Conservation (phyloP, 2,888 invertebrate genomes). For the Heliconius erato region DNA sequence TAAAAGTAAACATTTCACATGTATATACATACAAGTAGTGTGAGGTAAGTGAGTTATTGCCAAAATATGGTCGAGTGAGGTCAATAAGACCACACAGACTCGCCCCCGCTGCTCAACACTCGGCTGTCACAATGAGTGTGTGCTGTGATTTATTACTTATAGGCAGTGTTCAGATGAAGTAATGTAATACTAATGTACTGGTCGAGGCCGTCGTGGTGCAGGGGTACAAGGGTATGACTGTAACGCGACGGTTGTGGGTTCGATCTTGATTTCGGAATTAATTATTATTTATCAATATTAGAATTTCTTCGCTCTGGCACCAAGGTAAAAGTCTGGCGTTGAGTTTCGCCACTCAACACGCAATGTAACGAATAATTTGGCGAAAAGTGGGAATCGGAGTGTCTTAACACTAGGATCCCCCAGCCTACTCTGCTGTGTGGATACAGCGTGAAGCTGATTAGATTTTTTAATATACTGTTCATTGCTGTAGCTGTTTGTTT, state of each 20-base stretch:
- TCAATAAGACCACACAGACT: constrained; percentile 65
- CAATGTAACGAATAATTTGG: too few species aligned
- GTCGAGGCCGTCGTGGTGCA: not conserved
- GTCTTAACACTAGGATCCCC: too few species aligned
- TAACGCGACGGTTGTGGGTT: too few species aligned
- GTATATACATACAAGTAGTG: not conserved
- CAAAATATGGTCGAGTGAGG: constrained; percentile 1
- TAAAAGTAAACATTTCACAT: not conserved
- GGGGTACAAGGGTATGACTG: too few species aligned
- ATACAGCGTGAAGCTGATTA: too few species aligned
- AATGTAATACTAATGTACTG: not conserved
- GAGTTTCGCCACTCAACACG: too few species aligned
- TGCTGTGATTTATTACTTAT: constrained; percentile 51
- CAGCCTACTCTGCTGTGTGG: too few species aligned
- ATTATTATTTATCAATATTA: too few species aligned
- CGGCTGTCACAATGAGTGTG: constrained; percentile 53
- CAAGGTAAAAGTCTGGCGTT: too few species aligned
- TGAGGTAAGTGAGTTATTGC: constrained; percentile 14
- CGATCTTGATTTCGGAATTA: too few species aligned
- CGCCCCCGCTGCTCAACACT: constrained; percentile 59
- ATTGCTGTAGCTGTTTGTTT: not conserved
- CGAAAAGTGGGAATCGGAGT: too few species aligned
- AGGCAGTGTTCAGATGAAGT: not conserved
- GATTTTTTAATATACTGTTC: not conserved
- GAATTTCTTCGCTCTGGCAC: too few species aligned